Conservation (phyloP, 53 echinoderm and acorn worm genomes). For the Holothuria leucospilota region DNA sequence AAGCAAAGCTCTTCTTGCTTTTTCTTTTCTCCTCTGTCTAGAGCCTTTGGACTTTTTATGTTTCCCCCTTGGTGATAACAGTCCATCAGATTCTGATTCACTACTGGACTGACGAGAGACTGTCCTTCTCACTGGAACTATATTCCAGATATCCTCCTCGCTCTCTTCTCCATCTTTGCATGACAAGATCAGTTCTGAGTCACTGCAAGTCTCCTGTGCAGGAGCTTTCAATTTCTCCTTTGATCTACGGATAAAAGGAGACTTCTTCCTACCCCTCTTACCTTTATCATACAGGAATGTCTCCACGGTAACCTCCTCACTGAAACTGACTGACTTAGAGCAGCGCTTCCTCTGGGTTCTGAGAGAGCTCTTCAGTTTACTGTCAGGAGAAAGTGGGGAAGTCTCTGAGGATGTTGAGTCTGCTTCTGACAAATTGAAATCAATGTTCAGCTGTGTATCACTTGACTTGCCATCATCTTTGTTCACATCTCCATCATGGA, state of each 20-base stretch:
- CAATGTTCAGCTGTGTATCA: conserved; percentile 30
- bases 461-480: neutral
- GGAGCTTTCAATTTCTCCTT: conserved; percentile 83
- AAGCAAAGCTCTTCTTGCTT: conserved; percentile 59
- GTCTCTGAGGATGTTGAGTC: conserved; percentile 62
- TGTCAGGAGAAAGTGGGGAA: conserved; percentile 64
- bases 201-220: conserved; percentile 81
- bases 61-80: conserved; percentile 51
- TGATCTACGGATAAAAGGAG: conserved; percentile 62
- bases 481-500: neutral
- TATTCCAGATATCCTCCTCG: conserved; percentile 70
- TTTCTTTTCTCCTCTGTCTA: conserved; percentile 75
- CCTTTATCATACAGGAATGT: conserved; percentile 72
- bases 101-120: conserved; percentile 77
- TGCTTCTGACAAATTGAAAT: conserved; percentile 28
- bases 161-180: conserved; percentile 41
- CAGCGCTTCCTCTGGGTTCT: conserved; percentile 48
- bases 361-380: conserved; percentile 79
- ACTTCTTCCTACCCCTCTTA: conserved; percentile 63
- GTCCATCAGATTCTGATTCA: conserved; percentile 71
- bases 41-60: conserved; percentile 79
- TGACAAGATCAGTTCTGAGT: conserved; percentile 80
- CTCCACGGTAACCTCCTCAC: conserved; percentile 92
- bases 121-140: conserved; percentile 52
- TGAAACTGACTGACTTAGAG: conserved; percentile 96